phyloP scores from a whole-genome alignment of 2,113 vertebrate genomes.

The Cygnus buccinator region DNA sequence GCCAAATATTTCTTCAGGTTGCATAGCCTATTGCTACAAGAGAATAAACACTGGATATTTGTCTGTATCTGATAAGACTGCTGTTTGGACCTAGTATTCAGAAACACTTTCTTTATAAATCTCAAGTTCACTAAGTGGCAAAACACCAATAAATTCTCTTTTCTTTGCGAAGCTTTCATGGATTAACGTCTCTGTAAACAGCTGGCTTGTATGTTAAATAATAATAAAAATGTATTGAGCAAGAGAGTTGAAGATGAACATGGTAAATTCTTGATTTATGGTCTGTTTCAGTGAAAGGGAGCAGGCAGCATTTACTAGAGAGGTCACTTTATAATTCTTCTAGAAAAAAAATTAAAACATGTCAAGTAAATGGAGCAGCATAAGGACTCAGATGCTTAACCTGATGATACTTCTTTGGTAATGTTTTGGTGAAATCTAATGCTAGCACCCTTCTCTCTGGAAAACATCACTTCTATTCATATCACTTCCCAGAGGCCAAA shows the following conservation, averaged over 20 bases:
- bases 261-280: not conserved
- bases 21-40: not conserved
- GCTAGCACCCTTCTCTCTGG: not conserved
- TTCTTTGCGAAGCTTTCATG: not conserved
- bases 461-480: conserved; percentile 13
- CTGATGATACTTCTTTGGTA: not conserved
- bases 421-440: not conserved
- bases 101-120: not conserved
- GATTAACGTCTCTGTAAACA: not conserved
- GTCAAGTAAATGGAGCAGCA: not conserved
- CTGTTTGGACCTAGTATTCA: not conserved
- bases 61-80: not conserved
- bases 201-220: not conserved
- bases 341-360: not conserved
- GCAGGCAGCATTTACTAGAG: not conserved
- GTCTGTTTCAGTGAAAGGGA: not conserved
- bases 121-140: not conserved
- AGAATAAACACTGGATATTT: not conserved
- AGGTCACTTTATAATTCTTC: not conserved
- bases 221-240: not conserved
- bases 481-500: conserved; percentile 4
- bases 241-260: not conserved
- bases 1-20: not conserved
- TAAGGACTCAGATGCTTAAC: not conserved
- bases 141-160: not conserved